Base-by-base conservation (phyloP, 1,140 invertebrate species). In the Sinella curviseta region DNA sequence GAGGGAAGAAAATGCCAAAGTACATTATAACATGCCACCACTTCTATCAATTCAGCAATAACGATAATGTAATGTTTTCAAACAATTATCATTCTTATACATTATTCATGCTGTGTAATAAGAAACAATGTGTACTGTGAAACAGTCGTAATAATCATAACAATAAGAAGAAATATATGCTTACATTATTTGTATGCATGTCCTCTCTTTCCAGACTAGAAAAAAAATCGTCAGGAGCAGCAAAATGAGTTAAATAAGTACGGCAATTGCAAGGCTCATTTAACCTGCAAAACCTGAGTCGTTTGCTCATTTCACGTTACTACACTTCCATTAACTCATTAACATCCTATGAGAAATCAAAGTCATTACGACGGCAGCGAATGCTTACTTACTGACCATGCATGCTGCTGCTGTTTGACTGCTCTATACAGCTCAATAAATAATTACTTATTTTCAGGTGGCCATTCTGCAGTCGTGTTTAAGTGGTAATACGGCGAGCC, bases 391-490 rank as follows among this genome's bases (percentile, higher is more conserved):
- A n/a, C n/a, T n/a, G n/a, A n/a, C n/a, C n/a, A n/a, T n/a, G n/a
- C n/a, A n/a, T n/a, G n/a, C n/a, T n/a, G n/a, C n/a, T n/a, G n/a
- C n/a, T n/a, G n/a, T n/a, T n/a, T n/a, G n/a, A n/a, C n/a, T n/a
- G n/a, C n/a, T 60, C 12, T 17, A 60, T 60, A 60, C 55, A 60
- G 55, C 55, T 24, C 55, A 60, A 60, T 60, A 60, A 60, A 60
- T 60, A 60, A 60, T 60, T 60, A 60, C 55, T 60, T 60, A 60
- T 60, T 60, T 60, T 60, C 39, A 48, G 39, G 39, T 48, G 39
- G 39, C 17, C 39, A 17, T 48, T 17, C 4, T n/a, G n/a, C n/a
- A n/a, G n/a, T n/a, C n/a, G n/a, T n/a, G n/a, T n/a, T n/a, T n/a
- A n/a, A n/a, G n/a, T n/a, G n/a, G n/a, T n/a, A n/a, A n/a, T n/a